phyloP scores from a whole-genome alignment of 2,888 invertebrate species.

The Tetropium fuscum region DNA sequence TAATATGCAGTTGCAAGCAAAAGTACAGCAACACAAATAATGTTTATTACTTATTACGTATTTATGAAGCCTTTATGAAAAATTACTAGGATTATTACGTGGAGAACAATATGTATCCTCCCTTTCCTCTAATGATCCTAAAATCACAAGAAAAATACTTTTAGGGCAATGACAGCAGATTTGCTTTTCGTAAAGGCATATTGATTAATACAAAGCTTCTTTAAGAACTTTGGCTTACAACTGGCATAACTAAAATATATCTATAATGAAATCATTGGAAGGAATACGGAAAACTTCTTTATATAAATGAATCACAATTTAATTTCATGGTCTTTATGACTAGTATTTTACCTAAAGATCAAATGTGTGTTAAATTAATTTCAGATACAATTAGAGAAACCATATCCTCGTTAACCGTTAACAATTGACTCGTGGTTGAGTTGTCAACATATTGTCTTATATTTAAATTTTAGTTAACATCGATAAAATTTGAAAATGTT shows the following conservation, averaged over 20 bases:
- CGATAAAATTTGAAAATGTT: no score
- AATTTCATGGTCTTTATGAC: conserved; percentile 8
- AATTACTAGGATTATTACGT: no score
- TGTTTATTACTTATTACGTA: no score
- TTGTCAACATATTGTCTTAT: no score
- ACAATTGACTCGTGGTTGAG: no score
- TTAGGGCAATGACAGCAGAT: no score
- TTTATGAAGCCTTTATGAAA: no score
- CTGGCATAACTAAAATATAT: neutral
- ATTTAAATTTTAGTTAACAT: no score
- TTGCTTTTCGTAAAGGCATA: no score
- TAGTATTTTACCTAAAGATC: neutral
- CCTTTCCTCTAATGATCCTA: no score
- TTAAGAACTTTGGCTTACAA: neutral
- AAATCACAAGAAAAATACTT: no score
- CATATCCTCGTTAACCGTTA: neutral
- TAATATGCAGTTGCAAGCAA: conserved; percentile 16
- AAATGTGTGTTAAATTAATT: neutral
- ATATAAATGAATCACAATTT: conserved; percentile 11
- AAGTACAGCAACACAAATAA: neutral
- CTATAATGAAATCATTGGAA: neutral
- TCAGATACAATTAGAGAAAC: neutral
- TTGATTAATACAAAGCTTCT: neutral
- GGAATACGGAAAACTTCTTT: conserved; percentile 4
- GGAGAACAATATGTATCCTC: no score